Evolutionary conservation across 1,140 invertebrate species (phyloP), one percentile per base, ranked within the genome.

Genomic region (Cyclina sinensis): DNA sequence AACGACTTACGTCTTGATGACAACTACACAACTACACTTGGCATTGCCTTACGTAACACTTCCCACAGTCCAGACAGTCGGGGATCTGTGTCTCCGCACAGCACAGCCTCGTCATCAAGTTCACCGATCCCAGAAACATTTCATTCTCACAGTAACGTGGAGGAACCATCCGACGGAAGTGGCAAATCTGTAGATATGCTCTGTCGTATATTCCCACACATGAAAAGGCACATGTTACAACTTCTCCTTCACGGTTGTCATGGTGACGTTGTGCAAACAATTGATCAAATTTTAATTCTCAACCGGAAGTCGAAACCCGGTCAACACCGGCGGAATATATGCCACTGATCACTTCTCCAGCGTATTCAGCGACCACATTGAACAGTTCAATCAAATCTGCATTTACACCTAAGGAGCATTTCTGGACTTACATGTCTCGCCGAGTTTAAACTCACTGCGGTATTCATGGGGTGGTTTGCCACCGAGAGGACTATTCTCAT

Each of bases 191-290:
- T 98, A 4, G 98, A 98, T 93, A 97, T 98, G 18, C 95, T 98
- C 12, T 95, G 97, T 74, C 95, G 97, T 62, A 98, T 99, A 0
- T 99, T 99, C 94, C 98, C 98, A 0, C 97, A 97, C 89, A 97
- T 98, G 91, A 97, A 98, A 91, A 96, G 98, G 37, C 97, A 96
- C 32, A 98, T 98, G 88, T 97, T 99, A 0, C 98, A 99, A 94
- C 96, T 97, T 9, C 96, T 98, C 68, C 96, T 99, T 2, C 96
- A 97, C 80, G 96, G 97, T 85, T 97, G 96, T 96, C 97, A 95
- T 96, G 98, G 98, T 0, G 98, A 99, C 93, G 97, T 98, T 0
- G 97, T 99, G 0, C 97, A 98, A 91, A 98, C 98, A 0, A 99
- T 99, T 96, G 98, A 99, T 94, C 97, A 98, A 57, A 88, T 95